Percentiles rank a stretch among this genome's conserved stretches.
Evolutionary conservation across 2,888 invertebrate species (phyloP).

Genomic region (Agrilus biguttatus): DNA sequence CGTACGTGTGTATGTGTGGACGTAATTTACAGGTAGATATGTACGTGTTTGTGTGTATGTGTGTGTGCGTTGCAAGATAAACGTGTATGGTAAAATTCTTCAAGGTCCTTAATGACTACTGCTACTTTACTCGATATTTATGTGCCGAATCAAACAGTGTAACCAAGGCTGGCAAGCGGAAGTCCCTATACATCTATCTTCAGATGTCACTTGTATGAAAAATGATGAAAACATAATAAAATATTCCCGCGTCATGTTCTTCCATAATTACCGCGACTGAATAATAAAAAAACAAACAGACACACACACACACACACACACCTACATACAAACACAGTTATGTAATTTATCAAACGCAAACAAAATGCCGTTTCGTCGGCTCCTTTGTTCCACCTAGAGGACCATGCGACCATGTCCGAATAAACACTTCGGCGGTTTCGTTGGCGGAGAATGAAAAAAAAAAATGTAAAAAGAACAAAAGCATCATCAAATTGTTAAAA

Average conservation of each 20-base stretch:
- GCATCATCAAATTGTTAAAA: too few species aligned
- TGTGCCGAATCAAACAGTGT: slow-evolving; percentile 24
- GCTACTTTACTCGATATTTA: slow-evolving; percentile 21
- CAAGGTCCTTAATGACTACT: slow-evolving; percentile 17
- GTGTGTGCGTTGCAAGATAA: background rate
- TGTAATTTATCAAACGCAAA: too few species aligned
- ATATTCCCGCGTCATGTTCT: slow-evolving; percentile 20
- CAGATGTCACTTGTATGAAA: slow-evolving; percentile 30
- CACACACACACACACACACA: background rate
- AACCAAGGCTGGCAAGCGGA: slow-evolving; percentile 23
- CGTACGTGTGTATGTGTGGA: too few species aligned
- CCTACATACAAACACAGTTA: too few species aligned
- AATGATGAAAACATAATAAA: slow-evolving; percentile 24
- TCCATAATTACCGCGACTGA: slow-evolving; percentile 12
- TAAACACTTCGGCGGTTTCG: too few species aligned
- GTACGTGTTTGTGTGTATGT: too few species aligned
- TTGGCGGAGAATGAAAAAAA: too few species aligned
- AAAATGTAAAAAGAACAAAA: too few species aligned
- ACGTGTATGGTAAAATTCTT: slow-evolving; percentile 6
- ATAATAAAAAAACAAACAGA: background rate
- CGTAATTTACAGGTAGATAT: too few species aligned
- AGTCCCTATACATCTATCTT: slow-evolving; percentile 25
- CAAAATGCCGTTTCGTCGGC: too few species aligned
- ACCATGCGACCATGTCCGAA: too few species aligned
- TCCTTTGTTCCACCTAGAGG: too few species aligned